Evolutionary conservation across 2,113 vertebrate genomes (phyloP).

Genomic region (Kobus ellipsiprymnus): DNA sequence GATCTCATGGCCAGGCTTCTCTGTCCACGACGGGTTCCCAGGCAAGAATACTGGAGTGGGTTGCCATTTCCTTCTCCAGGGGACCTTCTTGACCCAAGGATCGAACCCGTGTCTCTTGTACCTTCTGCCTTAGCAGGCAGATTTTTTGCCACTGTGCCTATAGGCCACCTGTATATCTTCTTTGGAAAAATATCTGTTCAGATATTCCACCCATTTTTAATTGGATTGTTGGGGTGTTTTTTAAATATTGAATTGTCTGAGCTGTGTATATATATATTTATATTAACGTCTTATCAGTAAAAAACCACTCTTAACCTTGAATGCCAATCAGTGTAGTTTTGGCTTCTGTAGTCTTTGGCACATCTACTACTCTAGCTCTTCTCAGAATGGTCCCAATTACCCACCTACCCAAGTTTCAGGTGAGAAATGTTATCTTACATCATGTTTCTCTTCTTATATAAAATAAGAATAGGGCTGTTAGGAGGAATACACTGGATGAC

Average conservation of each 20-base stretch:
- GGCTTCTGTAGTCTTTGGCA: neutral
- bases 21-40: neutral
- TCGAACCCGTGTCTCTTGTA: neutral
- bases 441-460: conserved; percentile 3
- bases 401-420: neutral
- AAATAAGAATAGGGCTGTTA: neutral
- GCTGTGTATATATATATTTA: neutral
- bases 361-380: neutral
- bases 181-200: neutral
- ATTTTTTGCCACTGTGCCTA: neutral
- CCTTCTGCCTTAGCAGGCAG: neutral
- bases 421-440: neutral
- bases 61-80: neutral
- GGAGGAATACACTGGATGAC: neutral
- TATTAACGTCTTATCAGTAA: neutral
- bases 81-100: neutral
- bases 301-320: neutral
- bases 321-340: neutral
- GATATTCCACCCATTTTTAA: neutral
- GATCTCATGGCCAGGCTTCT: neutral
- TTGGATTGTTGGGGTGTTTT: neutral
- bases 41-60: neutral
- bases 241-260: neutral
- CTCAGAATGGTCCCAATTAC: neutral
- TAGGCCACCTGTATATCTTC: neutral